Evolutionary conservation across 2,888 invertebrate genomes (phyloP), one percentile per base, ranked within the genome.

Genomic region (Aphrophora alni): DNA sequence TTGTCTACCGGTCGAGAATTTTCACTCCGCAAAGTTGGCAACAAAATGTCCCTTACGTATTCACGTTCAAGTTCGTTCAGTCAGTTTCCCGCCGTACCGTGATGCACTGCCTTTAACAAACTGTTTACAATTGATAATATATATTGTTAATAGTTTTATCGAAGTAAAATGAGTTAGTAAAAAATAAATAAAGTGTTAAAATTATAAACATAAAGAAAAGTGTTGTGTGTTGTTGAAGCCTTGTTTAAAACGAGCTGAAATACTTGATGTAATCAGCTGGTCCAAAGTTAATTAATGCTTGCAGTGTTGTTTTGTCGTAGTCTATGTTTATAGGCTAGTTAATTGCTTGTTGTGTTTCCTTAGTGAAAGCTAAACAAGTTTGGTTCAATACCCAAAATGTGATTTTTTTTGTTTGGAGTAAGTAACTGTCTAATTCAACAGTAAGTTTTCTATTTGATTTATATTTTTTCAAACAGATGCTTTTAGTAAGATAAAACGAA

Each of bases 31-130:
- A 59, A n/a, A 59, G 59, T 59, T 59, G 59, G 59, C 59, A 59
- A 59, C 59, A 59, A n/a, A 59, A 59, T 59, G 59, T 59, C 59
- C 59, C 59, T 59, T 59, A 59, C 59, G 59, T 59, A 59, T 59
- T 59, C 59, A 59, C 21, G 59, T 21, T 59, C 59, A 59, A 59
- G 59, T 59, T 59, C n/a, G 59, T 59, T 59, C 59, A 59, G 59
- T 59, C 21, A 21, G 59, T 59, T 59, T 59, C 59, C 59, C 59
- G 59, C 59, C 59, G 59, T 21, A 59, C 10, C 59, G 59, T 59
- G 59, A 59, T 59, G 21, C 59, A 59, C 59, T 21, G 59, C 21
- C n/a, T 21, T n/a, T 59, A 59, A n/a, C 59, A 59, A n/a, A 59
- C n/a, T 21, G 59, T 59, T 59, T 12, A 21, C 2, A 44, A 44